These are phyloP conservation scores for Oscheius sp. DNA, from an alignment of 2,888 invertebrate species.

Conservation along the genomic window DNA sequence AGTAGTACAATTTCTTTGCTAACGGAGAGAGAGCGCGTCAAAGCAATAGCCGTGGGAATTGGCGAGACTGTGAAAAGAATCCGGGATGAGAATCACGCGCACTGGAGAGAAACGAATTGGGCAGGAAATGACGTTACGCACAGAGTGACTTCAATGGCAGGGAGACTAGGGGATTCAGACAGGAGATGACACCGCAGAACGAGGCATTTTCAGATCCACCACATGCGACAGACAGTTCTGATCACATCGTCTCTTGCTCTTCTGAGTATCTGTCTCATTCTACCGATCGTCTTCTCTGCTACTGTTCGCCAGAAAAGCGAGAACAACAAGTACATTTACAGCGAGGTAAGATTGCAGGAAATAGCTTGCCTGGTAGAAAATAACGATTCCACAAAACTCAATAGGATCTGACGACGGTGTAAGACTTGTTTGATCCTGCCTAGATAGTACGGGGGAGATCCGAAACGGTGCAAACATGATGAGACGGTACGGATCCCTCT, in stretches of 20 bases:
- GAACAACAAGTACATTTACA: constrained; percentile 35
- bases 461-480: too few relatives aligned
- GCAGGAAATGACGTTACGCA: constrained; percentile 27
- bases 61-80: constrained; percentile 28
- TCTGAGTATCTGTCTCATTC: constrained; percentile 56
- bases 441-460: too few relatives aligned
- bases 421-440: too few relatives aligned
- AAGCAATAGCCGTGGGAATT: background rate
- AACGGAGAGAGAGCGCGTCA: background rate
- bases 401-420: too few relatives aligned
- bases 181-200: background rate
- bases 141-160: background rate
- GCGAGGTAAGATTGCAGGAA: constrained; percentile 9
- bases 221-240: constrained; percentile 55
- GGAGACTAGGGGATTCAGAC: background rate
- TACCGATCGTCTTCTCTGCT: constrained; percentile 56
- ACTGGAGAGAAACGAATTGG: constrained; percentile 1
- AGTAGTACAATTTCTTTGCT: background rate
- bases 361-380: too few relatives aligned
- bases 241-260: constrained; percentile 54
- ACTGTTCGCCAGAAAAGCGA: constrained; percentile 36
- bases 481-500: too few relatives aligned
- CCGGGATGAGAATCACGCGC: constrained; percentile 17
- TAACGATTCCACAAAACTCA: too few relatives aligned
- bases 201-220: constrained; percentile 48